Conservation (phyloP, 2,888 invertebrate genomes). For the Schrankia costaestrigalis region DNA sequence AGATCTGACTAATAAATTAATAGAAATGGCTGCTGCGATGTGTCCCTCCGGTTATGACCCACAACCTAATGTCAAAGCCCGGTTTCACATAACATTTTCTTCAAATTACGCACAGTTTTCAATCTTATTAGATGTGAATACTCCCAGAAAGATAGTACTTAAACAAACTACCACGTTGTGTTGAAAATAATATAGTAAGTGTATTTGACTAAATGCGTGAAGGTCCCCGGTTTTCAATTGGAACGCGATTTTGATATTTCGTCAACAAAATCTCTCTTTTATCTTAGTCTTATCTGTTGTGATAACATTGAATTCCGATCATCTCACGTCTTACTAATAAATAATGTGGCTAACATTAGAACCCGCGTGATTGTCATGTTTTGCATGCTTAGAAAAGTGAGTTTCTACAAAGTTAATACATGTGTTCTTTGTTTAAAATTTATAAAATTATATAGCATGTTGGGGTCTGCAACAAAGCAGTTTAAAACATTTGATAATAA, state of each 20-base stretch:
- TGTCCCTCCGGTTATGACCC: constrained; percentile 67
- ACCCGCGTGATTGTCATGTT: constrained; percentile 51
- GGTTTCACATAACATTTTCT: constrained; percentile 65
- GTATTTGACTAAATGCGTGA: constrained; percentile 20
- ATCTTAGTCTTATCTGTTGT: constrained; percentile 66
- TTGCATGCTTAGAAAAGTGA: constrained; percentile 68
- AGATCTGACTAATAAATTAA: constrained; percentile 24
- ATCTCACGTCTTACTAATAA: constrained; percentile 49
- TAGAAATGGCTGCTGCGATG: constrained; percentile 46
- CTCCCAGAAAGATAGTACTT: constrained; percentile 17
- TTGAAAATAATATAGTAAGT: constrained; percentile 30
- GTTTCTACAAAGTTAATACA: too few species aligned
- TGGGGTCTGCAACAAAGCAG: too few species aligned
- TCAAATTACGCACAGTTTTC: constrained; percentile 46
- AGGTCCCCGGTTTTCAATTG: constrained; percentile 21
- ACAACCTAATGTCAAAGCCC: constrained; percentile 74
- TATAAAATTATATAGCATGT: too few species aligned
- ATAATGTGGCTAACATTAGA: constrained; percentile 30
- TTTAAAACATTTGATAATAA: too few species aligned
- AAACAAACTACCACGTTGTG: constrained; percentile 9
- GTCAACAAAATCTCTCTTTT: constrained; percentile 46
- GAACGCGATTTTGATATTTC: constrained; percentile 21
- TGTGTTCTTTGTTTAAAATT: constrained; percentile 33
- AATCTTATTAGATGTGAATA: constrained; percentile 23
- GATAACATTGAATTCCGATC: constrained; percentile 62